Evolutionary conservation across 2,113 vertebrate species (phyloP), one percentile per base, ranked within the genome.

Genomic region (Cebus imitator): DNA sequence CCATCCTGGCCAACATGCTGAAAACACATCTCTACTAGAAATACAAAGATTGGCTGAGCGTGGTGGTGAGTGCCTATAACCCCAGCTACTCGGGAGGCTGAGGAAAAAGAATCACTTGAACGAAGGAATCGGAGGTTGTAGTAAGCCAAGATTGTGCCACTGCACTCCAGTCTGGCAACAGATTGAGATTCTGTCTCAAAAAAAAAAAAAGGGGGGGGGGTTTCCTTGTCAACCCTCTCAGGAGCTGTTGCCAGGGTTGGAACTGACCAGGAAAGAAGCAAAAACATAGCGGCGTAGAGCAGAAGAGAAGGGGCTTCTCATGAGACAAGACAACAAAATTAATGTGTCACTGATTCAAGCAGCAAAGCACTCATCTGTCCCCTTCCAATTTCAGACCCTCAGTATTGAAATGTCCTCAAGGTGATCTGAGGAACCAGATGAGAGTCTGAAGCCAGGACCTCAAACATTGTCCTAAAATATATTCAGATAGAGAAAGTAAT

Each of bases 401-500:
- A 0, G 4, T 5, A 64, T 5, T 35, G 6, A 20, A 48, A 73
- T 2, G 7, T 58, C 64, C 18, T 92, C 84, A 37, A 50, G 64
- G 37, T 73, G 35, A 55, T 21, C 16, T 1, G 8, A 78, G 23
- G 17, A 61, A 50, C 6, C 64, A n/a, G 14, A 3, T 7, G 43
- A 37, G 25, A 23, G 7, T n/a, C 35, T 8, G 17, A 68, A 18
- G 11, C 10, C n/a, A 30, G 66, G 30, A n/a, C 18, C 27, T n/a
- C 58, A 64, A 30, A 30, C 7, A 37, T 25, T 37, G 52, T 86
- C 61, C 72, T 66, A 8, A 92, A 84, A 82, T 11, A 1, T 45
- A 50, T 86, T 57, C 12, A 32, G 35, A 70, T 40, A 55, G 37
- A 84, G 57, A 91, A 94, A 87, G 66, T n/a, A 58, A 87, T 55